A percentile compares a stretch with the other conserved stretches of the same genome.
Conservation (phyloP, 2,888 invertebrate genomes). For the Chrysina gloriosa region DNA sequence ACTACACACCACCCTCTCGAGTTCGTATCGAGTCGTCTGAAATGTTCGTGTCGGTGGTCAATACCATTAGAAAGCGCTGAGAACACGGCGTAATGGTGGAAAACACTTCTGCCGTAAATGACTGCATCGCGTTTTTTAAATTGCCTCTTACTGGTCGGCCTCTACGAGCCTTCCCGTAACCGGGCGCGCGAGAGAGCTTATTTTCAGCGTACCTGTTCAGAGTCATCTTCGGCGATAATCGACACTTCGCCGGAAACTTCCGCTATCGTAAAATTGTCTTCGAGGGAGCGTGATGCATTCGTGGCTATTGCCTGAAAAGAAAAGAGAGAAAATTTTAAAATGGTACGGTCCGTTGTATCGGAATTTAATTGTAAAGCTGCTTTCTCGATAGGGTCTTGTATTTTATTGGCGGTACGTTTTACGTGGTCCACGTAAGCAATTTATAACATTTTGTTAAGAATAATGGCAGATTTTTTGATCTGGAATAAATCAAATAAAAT, state of each 20-base stretch:
- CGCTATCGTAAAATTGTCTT: conserved; percentile 54
- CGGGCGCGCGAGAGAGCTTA: background rate
- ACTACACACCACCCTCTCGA: background rate
- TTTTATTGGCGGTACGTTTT: background rate
- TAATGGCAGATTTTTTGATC: too few relatives aligned
- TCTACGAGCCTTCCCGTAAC: background rate
- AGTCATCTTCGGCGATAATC: conserved; percentile 53
- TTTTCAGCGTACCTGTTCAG: conserved; percentile 53
- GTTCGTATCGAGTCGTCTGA: conserved; percentile 25
- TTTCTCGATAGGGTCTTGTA: background rate
- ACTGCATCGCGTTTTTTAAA: conserved; percentile 53
- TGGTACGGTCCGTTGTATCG: too few relatives aligned
- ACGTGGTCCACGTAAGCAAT: too few relatives aligned
- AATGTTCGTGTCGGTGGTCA: conserved; percentile 27
- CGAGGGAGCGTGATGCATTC: conserved; percentile 51
- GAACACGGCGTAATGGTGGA: conserved; percentile 14
- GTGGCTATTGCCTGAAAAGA: conserved; percentile 56
- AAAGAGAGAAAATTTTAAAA: conserved; percentile 12
- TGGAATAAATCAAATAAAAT: too few relatives aligned
- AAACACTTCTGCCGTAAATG: conserved; percentile 45
- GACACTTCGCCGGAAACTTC: conserved; percentile 52
- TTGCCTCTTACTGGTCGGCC: conserved; percentile 23
- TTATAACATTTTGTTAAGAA: too few relatives aligned
- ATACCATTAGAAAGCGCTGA: conserved; percentile 10
- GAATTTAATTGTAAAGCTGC: background rate